Conservation (phyloP, 2,113 vertebrate species). For the Eulemur macaco region DNA sequence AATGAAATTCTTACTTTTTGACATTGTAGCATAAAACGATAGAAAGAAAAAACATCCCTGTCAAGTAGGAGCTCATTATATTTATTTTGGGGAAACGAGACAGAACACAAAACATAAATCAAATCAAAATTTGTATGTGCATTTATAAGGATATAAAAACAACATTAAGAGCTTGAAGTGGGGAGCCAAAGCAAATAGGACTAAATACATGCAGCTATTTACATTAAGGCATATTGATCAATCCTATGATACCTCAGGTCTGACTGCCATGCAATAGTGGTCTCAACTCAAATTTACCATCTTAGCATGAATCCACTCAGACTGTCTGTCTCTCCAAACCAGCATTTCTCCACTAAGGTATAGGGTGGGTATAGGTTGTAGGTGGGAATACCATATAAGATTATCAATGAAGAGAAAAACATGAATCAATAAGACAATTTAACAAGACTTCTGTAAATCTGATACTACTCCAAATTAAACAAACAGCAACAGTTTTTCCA, state of each 20-base stretch:
- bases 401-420: background rate
- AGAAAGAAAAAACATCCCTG: constrained; percentile 9
- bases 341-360: background rate
- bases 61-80: constrained; percentile 49
- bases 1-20: background rate
- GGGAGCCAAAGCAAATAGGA: background rate
- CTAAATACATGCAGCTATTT: background rate
- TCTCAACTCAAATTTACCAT: background rate
- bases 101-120: background rate
- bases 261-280: background rate
- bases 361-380: too few relatives aligned
- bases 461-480: background rate
- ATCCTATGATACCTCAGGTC: background rate
- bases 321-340: background rate
- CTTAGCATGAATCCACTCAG: background rate
- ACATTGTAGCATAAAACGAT: background rate
- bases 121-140: background rate
- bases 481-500: background rate
- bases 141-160: background rate
- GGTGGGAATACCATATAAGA: background rate
- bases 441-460: background rate
- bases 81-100: background rate
- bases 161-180: background rate
- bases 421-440: background rate
- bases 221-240: background rate